Conservation (phyloP, 2,888 invertebrate species). For the Taenaris catops region DNA sequence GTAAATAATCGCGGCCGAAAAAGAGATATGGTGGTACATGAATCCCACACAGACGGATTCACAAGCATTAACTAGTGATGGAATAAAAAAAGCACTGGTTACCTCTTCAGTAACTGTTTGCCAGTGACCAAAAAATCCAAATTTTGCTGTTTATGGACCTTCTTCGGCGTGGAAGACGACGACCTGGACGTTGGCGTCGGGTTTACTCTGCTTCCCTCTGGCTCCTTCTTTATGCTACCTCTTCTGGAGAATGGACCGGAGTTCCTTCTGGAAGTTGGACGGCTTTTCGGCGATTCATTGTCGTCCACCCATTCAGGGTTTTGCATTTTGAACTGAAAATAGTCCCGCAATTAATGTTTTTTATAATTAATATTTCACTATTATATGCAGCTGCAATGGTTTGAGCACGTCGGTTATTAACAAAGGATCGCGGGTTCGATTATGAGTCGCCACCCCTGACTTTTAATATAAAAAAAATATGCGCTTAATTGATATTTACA, state of each 20-base stretch:
- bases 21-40: too few relatives aligned
- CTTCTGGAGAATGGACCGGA: conserved; percentile 48
- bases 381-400: too few relatives aligned
- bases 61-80: not conserved
- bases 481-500: too few relatives aligned
- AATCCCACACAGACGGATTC: not conserved
- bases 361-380: too few relatives aligned
- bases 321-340: conserved; percentile 20
- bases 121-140: conserved; percentile 63
- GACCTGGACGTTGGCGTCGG: conserved; percentile 35
- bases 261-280: conserved; percentile 48
- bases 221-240: conserved; percentile 45
- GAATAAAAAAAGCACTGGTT: too few relatives aligned
- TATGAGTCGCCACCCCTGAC: too few relatives aligned
- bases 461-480: too few relatives aligned
- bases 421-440: too few relatives aligned
- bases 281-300: conserved; percentile 34
- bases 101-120: conserved; percentile 57
- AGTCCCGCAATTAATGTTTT: too few relatives aligned
- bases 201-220: conserved; percentile 30
- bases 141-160: conserved; percentile 35
- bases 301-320: conserved; percentile 34
- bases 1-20: too few relatives aligned
- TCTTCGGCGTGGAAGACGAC: conserved; percentile 48
- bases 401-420: too few relatives aligned